Conservation (phyloP, 2,113 vertebrate genomes). For the Myrmecophaga tridactyla region DNA sequence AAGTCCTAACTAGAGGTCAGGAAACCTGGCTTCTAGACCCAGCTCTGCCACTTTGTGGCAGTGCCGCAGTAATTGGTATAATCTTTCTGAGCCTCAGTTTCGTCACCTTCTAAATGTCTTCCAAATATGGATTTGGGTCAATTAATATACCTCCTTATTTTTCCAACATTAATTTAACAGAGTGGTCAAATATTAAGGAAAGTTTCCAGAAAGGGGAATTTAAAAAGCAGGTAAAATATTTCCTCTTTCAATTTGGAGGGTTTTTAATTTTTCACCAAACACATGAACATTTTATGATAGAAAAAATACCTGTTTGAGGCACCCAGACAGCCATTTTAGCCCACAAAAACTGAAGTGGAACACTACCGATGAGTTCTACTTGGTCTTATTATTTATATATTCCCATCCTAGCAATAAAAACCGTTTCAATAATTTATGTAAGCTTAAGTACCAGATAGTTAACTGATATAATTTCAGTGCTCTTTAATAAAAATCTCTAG, state of each 20-base stretch:
- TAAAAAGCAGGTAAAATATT: background rate
- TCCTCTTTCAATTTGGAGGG: background rate
- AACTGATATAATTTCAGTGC: constrained; percentile 21
- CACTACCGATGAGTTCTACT: background rate
- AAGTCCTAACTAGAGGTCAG: background rate
- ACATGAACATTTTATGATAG: background rate
- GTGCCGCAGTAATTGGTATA: background rate
- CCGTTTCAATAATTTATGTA: constrained; percentile 57
- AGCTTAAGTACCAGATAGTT: constrained; percentile 44
- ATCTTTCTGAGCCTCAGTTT: background rate
- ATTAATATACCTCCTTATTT: background rate
- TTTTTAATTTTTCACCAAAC: constrained; percentile 3
- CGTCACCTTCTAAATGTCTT: constrained; percentile 1
- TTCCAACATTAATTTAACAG: background rate
- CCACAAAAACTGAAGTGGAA: background rate
- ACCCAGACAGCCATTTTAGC: background rate
- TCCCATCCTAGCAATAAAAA: constrained; percentile 53
- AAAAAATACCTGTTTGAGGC: background rate
- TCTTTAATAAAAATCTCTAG: constrained; percentile 60
- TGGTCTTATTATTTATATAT: constrained; percentile 54
- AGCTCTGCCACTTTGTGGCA: background rate
- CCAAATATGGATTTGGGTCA: background rate
- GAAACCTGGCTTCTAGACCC: background rate
- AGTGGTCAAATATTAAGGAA: background rate
- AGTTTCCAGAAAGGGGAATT: background rate